phyloP scores from a whole-genome alignment of 2,888 invertebrate species.

The Drosophila paranaensis region DNA sequence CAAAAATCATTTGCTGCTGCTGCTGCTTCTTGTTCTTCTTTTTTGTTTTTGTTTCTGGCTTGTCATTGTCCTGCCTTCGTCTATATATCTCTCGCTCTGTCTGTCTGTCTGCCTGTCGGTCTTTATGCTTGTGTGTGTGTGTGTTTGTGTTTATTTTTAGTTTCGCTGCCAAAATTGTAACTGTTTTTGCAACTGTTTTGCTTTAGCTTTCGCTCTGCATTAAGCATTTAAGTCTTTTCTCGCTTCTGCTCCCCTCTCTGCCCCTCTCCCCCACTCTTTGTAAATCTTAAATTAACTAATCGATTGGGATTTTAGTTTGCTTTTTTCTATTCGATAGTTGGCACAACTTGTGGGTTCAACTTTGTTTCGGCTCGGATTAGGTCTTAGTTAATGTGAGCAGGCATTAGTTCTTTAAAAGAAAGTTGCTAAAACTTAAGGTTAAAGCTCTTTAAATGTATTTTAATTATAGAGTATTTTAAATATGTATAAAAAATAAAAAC shows the following conservation, averaged over 20 bases:
- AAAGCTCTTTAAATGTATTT: background rate
- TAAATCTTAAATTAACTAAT: conserved; percentile 52
- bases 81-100: conserved; percentile 40
- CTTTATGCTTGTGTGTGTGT: conserved; percentile 24
- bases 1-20: conserved; percentile 63
- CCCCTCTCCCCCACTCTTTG: background rate
- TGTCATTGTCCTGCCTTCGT: conserved; percentile 52
- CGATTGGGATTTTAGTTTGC: conserved; percentile 37
- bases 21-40: conserved; percentile 37
- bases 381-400: background rate
- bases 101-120: conserved; percentile 21
- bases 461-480: too few relatives aligned
- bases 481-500: background rate
- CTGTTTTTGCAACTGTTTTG: conserved; percentile 34
- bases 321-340: conserved; percentile 14
- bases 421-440: background rate
- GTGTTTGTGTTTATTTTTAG: conserved; percentile 57
- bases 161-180: conserved; percentile 57
- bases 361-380: background rate
- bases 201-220: conserved; percentile 8
- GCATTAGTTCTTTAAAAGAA: background rate
- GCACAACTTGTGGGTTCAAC: conserved; percentile 12
- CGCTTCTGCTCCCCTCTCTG: background rate
- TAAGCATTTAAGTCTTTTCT: conserved; percentile 46
- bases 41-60: conserved; percentile 56